Conservation (phyloP, 1,140 invertebrate genomes). For the Polypedilum vanderplanki region DNA sequence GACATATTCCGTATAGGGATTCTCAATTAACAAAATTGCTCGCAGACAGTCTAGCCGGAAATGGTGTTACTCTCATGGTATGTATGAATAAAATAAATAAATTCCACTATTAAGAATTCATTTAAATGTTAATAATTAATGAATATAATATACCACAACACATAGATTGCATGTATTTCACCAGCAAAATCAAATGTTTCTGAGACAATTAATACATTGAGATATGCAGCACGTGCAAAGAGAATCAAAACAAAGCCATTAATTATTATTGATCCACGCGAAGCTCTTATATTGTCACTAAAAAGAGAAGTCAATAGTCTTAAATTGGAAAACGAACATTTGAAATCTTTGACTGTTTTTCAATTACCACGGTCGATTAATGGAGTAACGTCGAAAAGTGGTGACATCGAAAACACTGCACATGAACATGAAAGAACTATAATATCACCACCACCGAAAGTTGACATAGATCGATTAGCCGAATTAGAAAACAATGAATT, state of each 20-base stretch:
- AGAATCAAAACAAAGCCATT: conserved; percentile 82
- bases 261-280: conserved; percentile 90
- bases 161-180: conserved; percentile 86
- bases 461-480: conserved; percentile 63
- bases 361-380: conserved; percentile 34
- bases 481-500: conserved; percentile 63
- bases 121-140: no score
- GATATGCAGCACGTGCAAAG: conserved; percentile 81
- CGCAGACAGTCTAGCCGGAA: conserved; percentile 89
- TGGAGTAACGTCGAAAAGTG: conserved; percentile 31
- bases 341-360: conserved; percentile 57
- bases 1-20: conserved; percentile 88
- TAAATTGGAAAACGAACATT: conserved; percentile 85
- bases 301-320: conserved; percentile 83
- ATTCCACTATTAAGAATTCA: no score
- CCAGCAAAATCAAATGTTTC: conserved; percentile 76
- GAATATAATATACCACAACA: no score
- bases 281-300: conserved; percentile 81
- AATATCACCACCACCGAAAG: conserved; percentile 47
- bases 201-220: conserved; percentile 86
- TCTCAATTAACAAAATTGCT: conserved; percentile 89
- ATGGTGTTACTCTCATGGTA: conserved; percentile 89
- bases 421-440: conserved; percentile 34
- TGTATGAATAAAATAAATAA: no score
- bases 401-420: conserved; percentile 31